Base-by-base conservation (phyloP, 2,113 vertebrate species). In the Hemiprocne comata region DNA sequence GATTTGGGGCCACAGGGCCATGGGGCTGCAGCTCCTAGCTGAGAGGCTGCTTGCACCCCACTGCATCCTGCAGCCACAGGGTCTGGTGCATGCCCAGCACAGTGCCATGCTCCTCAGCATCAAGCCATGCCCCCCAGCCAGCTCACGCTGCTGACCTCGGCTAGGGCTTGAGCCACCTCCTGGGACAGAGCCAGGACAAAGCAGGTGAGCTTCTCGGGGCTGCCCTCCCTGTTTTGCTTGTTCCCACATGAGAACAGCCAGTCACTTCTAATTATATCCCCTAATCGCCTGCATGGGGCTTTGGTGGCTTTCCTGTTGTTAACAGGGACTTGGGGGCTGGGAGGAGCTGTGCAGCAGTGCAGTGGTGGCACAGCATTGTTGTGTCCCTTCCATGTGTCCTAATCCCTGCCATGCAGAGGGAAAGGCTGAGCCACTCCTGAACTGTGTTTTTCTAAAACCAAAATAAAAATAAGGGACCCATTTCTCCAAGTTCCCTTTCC, bases 41-140 rank as follows among this genome's bases (percentile, higher is more conserved):
- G 5, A 48, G 34, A 78, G 0, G 0, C 51, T 70, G 38, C 38
- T 64, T 31, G 44, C 33, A n/a, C 5, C 1, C 64, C 3, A 4
- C 38, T 67, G 31, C 57, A 38, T 48, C 17, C 70, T 61, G 55
- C 69, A 48, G 54, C 69, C 2, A 11, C n/a, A 38, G 50, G 36
- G 46, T 53, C 8, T 19, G 42, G 25, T 21, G 17, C 0, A 0
- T 74, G 40, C 18, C 29, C 6, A 2, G 67, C 50, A 33, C 0
- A 0, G 17, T 53, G 44, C 53, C 74, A 67, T 1, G 1, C 33
- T 72, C 36, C 34, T 24, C 18, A 6, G 20, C 29, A 60, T 1
- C 5, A 23, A 33, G 31, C 65, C 1, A 3, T 33, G 36, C 33
- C 64, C 36, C 36, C 28, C 18, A 7, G 24, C 25, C 40, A 74